Evolutionary conservation across 2,888 invertebrate species (phyloP), one percentile per base, ranked within the genome.

Genomic region (Nomada goodeniana): DNA sequence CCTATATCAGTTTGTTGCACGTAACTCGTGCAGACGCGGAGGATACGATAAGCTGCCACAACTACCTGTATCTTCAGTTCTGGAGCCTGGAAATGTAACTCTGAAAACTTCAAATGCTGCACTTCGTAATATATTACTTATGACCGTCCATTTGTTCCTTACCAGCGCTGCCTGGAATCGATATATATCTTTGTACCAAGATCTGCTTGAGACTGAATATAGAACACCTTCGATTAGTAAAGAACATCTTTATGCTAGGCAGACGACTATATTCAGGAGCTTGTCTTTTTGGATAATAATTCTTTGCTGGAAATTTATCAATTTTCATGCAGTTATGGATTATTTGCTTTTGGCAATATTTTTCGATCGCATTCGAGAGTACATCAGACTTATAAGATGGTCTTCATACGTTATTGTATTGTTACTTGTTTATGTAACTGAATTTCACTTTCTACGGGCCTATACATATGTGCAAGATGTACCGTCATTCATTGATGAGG

Each of bases 111-210:
- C 80, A 23, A 84, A 74, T 18, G 26, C 96, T 73, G 96, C 96
- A 85, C 96, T 97, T 29, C 94, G 95, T 87, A 96, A 96, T 76
- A 93, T 97, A 29, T 94, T 96, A 20, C 94, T 96, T 86, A 96
- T 97, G 88, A 95, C 96, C 5, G 96, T 96, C 0, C 97, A 97
- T 92, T 95, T 98, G 91, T 91, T 97, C 67, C 92, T 97, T 0
- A 96, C 97, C 76, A 97, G 97, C 0, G 94, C 96, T 72, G 96
- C 96, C 11, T 98, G 98, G 98, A 98, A 98, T 94, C 95, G 97
- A 44, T 97, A 97, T 89, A 97, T 98, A 88, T 96, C 96, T 65
- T 93, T 96, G 7, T 98, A 97, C 91, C 97, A 97, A 89, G 96
- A 97, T 88, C 94, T 97, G 90, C 92, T 98, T 50, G 97, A 98